Evolutionary conservation across 2,888 invertebrate genomes (phyloP), one percentile per base, ranked within the genome.

Genomic region (Elysia crispata): DNA sequence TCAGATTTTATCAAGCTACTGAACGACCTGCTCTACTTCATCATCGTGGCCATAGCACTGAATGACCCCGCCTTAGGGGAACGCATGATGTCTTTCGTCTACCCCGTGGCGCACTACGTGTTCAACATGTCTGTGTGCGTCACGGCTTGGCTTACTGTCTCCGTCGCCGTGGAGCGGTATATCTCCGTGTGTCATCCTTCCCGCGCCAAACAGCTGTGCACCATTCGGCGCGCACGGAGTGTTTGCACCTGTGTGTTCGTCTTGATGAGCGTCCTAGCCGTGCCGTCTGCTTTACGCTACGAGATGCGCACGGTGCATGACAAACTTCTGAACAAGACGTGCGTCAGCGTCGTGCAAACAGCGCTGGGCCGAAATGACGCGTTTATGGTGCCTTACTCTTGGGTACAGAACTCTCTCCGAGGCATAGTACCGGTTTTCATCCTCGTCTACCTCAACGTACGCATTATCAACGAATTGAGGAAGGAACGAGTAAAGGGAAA

Each of bases 371-470:
- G 80, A 5, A 90, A 89, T 77, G 81, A 88, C 33, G 79, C 79
- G 23, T 90, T 91, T 80, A 89, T 89, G 88, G 82, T 82, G 13
- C 87, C 88, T 0, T 91, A 90, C 81, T 87, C 87, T 13, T 90
- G 90, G 89, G 85, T 89, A 28, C 90, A 90, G 81, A 91, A 90
- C 82, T 86, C 87, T 1, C 83, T 91, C 28, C 86, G 91, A 1
- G 89, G 90, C 6, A 86, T 91, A 25, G 87, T 91, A 76, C 91
- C 91, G 0, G 85, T 91, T n/a, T 84, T 89, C 23, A 87, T 91
- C 23, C 86, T 91, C 11, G 86, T 90, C 57, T 85, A 88, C 79
- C 81, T 91, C 20, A 91, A 91, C 81, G 86, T 85, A 0, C 84
- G 89, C 50, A 91, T 91, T 62, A 90, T 91, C 60, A 86, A 88